Conservation (phyloP, 2,888 invertebrate species). For the Electrophaes corylata region DNA sequence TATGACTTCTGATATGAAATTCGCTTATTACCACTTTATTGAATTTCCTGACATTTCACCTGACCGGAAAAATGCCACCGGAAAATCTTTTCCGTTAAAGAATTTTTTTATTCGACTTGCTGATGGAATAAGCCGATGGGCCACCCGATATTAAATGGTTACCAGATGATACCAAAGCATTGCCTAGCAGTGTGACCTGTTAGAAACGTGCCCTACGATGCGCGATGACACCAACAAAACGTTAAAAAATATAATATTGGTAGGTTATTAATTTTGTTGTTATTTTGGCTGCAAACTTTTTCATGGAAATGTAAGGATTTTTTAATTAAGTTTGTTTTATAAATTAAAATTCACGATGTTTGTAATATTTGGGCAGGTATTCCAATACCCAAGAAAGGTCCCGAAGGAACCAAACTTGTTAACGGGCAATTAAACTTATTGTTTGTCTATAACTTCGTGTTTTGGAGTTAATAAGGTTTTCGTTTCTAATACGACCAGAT, state of each 20-base stretch:
- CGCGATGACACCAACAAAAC: no score
- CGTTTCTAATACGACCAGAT: background rate
- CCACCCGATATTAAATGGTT: no score
- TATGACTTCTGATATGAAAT: slow-evolving; percentile 64
- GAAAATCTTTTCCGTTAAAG: slow-evolving; percentile 54
- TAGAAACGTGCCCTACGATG: no score
- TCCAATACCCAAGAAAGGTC: slow-evolving; percentile 16
- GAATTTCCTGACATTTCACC: slow-evolving; percentile 69
- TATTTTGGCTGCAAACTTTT: no score
- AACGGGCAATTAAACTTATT: slow-evolving; percentile 21
- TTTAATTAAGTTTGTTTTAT: background rate
- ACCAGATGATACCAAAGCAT: no score
- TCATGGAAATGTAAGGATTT: no score
- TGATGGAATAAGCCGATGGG: no score
- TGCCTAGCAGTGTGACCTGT: no score
- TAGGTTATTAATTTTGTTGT: background rate
- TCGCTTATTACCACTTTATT: slow-evolving; percentile 75
- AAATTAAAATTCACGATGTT: background rate
- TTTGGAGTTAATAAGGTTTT: slow-evolving; percentile 15
- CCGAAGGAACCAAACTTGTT: slow-evolving; percentile 16
- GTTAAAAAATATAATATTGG: background rate
- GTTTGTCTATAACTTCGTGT: slow-evolving; percentile 6
- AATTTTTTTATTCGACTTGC: no score
- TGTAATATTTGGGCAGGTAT: slow-evolving; percentile 1
- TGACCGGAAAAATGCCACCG: slow-evolving; percentile 50